Conservation (phyloP, 1,140 invertebrate species). For the Drosophila saltans region DNA sequence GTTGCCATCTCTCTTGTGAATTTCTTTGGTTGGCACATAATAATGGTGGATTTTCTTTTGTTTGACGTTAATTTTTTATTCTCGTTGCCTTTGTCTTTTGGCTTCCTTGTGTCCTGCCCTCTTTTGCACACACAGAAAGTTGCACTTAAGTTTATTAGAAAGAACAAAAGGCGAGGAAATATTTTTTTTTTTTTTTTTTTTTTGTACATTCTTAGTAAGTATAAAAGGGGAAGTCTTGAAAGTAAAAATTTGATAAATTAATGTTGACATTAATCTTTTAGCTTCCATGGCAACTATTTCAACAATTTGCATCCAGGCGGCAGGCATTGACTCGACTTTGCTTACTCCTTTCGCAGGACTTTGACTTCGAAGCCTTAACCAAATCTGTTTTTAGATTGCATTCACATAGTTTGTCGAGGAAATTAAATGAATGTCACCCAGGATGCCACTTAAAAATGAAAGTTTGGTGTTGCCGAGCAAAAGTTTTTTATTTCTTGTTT, state of each 20-base stretch:
- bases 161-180: constrained; percentile 50
- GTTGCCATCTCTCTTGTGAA: constrained; percentile 2
- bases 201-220: not conserved
- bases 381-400: constrained; percentile 75
- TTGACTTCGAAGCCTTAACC: constrained; percentile 16
- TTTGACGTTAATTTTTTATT: constrained; percentile 82
- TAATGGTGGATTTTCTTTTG: constrained; percentile 82
- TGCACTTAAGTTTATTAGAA: constrained; percentile 82
- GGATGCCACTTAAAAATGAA: constrained; percentile 55
- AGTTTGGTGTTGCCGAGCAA: constrained; percentile 19
- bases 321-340: constrained; percentile 19
- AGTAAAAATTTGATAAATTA: constrained; percentile 72
- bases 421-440: constrained; percentile 72
- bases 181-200: too few species aligned
- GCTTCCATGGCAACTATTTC: constrained; percentile 50
- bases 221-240: constrained; percentile 19
- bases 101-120: constrained; percentile 36
- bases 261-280: constrained; percentile 64
- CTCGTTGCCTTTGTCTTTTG: constrained; percentile 60
- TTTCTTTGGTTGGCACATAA: constrained; percentile 77
- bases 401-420: constrained; percentile 57
- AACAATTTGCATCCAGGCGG: constrained; percentile 65
- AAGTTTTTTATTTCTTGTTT: constrained; percentile 42
- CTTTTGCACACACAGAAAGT: constrained; percentile 32
- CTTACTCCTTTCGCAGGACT: constrained; percentile 19